Evolutionary conservation across 1,140 invertebrate genomes (phyloP).

Genomic region (Apis cerana): DNA sequence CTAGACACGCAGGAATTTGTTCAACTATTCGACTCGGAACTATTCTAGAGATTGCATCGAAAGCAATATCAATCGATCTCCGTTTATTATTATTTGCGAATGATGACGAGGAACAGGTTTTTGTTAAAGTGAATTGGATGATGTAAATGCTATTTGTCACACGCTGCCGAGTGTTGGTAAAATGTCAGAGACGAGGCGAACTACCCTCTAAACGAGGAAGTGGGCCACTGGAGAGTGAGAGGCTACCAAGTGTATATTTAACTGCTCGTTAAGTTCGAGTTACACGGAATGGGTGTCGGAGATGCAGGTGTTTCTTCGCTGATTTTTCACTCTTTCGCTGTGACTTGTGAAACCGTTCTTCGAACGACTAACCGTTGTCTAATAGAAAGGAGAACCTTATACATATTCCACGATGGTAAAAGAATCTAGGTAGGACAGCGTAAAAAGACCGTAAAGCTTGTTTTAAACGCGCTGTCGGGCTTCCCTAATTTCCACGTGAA

Average conservation of each 20-base stretch:
- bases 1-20: not conserved
- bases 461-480: too few relatives aligned
- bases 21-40: not conserved
- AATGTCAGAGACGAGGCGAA: constrained; percentile 20
- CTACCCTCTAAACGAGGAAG: constrained; percentile 58
- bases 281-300: constrained; percentile 34
- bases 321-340: constrained; percentile 29
- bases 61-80: not conserved
- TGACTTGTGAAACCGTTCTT: constrained; percentile 13
- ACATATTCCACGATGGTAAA: not conserved
- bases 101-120: not conserved
- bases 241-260: constrained; percentile 66
- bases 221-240: constrained; percentile 69
- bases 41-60: not conserved
- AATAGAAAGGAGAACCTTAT: not conserved
- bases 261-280: constrained; percentile 61
- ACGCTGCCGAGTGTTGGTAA: not conserved
- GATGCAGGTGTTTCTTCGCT: constrained; percentile 45
- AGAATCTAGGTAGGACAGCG: not conserved
- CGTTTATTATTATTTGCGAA: not conserved
- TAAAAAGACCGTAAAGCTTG: not conserved
- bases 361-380: not conserved
- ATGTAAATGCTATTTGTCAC: not conserved
- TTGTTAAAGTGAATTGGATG: not conserved
- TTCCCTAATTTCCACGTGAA: not conserved